phyloP scores from a whole-genome alignment of 2,888 invertebrate species.

The Amblyjoppa fuscipennis region DNA sequence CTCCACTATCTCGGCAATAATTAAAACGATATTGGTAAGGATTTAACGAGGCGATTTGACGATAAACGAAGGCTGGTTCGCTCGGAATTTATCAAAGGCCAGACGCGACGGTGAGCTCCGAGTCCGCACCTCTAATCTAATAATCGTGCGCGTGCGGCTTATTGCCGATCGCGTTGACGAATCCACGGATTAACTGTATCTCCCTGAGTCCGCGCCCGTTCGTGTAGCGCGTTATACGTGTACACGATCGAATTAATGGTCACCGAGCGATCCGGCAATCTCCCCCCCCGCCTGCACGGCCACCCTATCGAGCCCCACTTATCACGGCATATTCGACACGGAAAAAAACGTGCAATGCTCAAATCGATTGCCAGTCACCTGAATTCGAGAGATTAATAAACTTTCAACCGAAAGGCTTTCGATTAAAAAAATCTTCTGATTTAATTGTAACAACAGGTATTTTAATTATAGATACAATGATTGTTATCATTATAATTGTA shows the following conservation, averaged over 20 bases:
- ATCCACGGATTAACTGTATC: conserved; percentile 63
- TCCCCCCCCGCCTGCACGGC: neutral
- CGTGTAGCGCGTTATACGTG: conserved; percentile 29
- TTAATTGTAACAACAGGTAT: neutral
- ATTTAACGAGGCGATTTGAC: conserved; percentile 67
- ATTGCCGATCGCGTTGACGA: conserved; percentile 61
- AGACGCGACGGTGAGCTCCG: conserved; percentile 21
- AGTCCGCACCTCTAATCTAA: conserved; percentile 54
- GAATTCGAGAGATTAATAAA: neutral
- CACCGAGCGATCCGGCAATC: conserved; percentile 20
- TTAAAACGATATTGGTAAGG: conserved; percentile 73
- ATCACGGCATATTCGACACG: conserved; percentile 24
- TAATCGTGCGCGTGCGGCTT: conserved; percentile 59
- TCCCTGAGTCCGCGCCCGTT: conserved; percentile 26
- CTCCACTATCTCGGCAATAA: conserved; percentile 64
- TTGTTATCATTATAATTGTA: too few relatives aligned
- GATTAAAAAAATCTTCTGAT: neutral
- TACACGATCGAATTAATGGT: conserved; percentile 58
- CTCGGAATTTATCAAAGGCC: conserved; percentile 31
- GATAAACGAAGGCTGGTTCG: conserved; percentile 35
- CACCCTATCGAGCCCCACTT: conserved; percentile 24
- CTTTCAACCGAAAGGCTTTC: neutral
- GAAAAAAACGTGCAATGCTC: conserved; percentile 5
- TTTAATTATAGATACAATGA: too few relatives aligned
- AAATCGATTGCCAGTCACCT: neutral